phyloP scores from a whole-genome alignment of 2,113 vertebrate genomes.

The Poeciliopsis occidentalis region DNA sequence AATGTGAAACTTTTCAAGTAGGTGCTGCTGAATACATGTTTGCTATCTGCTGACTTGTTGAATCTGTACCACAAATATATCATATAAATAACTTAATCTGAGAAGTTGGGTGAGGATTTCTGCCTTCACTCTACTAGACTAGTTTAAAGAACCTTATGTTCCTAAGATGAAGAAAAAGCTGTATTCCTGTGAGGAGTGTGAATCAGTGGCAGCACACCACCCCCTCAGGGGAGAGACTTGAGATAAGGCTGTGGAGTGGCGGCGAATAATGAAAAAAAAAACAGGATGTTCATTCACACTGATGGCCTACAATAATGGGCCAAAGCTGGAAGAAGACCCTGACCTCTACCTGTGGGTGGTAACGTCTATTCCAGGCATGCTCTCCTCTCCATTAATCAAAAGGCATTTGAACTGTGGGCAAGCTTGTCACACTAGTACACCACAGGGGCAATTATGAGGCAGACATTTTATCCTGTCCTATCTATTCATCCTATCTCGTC shows the following conservation, averaged over 20 bases:
- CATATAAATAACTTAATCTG: not conserved
- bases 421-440: not conserved
- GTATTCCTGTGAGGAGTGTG: conserved; percentile 38
- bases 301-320: conserved; percentile 25
- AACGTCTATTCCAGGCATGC: not conserved
- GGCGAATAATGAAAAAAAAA: conserved; percentile 65
- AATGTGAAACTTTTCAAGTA: too few relatives aligned
- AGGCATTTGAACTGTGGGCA: not conserved
- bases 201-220: conserved; percentile 43
- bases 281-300: conserved; percentile 39
- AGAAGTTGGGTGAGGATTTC: not conserved
- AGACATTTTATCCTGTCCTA: too few relatives aligned
- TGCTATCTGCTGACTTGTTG: too few relatives aligned
- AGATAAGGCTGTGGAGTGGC: conserved; percentile 43
- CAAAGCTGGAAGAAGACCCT: conserved; percentile 34
- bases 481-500: too few relatives aligned
- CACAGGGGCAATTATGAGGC: not conserved
- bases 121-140: conserved; percentile 6
- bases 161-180: conserved; percentile 26
- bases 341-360: conserved; percentile 20
- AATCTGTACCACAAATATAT: too few relatives aligned
- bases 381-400: not conserved
- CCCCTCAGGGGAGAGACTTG: conserved; percentile 25
- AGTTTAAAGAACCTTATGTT: conserved; percentile 34
- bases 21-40: not conserved